A percentile compares a stretch with the other conserved stretches of the same genome.
These are phyloP conservation scores for Ommatoiulus sabulosus DNA, from an alignment of 2,888 invertebrate genomes.

Conservation along the genomic window DNA sequence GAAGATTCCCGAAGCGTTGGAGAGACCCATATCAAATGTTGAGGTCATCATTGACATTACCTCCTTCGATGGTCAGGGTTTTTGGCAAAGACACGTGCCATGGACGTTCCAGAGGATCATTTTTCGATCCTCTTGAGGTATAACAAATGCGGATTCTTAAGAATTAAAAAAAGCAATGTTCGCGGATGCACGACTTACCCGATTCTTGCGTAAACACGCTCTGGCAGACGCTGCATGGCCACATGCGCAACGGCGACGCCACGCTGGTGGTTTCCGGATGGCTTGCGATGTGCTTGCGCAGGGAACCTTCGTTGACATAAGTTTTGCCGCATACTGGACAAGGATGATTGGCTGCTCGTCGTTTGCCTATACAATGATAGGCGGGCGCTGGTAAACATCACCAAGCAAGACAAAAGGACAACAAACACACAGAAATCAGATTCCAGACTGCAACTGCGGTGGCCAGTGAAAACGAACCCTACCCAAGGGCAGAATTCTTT, in stretches of 20 bases:
- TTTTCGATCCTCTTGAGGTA: not conserved
- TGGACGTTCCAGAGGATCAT: too few relatives aligned
- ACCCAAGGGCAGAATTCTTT: not conserved
- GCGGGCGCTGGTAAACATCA: conserved; percentile 47
- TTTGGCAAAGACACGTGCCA: too few relatives aligned
- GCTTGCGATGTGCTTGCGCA: conserved; percentile 92
- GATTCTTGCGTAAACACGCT: conserved; percentile 95
- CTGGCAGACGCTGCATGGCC: conserved; percentile 96
- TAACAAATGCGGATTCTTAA: not conserved
- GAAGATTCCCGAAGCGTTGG: too few relatives aligned
- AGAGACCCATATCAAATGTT: too few relatives aligned
- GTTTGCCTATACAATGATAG: conserved; percentile 74
- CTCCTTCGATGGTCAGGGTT: too few relatives aligned
- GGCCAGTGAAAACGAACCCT: not conserved
- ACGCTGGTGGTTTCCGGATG: conserved; percentile 91
- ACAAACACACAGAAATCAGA: conserved; percentile 9
- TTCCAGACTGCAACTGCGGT: not conserved
- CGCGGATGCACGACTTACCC: conserved; percentile 74
- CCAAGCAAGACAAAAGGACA: conserved; percentile 24
- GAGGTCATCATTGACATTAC: too few relatives aligned
- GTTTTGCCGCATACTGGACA: conserved; percentile 96
- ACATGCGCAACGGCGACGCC: conserved; percentile 83
- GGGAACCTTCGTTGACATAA: conserved; percentile 93
- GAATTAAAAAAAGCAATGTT: not conserved
- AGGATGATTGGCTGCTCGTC: conserved; percentile 93